Evolutionary conservation across 2,113 vertebrate genomes (phyloP).

Genomic region (Anas platyrhynchos): DNA sequence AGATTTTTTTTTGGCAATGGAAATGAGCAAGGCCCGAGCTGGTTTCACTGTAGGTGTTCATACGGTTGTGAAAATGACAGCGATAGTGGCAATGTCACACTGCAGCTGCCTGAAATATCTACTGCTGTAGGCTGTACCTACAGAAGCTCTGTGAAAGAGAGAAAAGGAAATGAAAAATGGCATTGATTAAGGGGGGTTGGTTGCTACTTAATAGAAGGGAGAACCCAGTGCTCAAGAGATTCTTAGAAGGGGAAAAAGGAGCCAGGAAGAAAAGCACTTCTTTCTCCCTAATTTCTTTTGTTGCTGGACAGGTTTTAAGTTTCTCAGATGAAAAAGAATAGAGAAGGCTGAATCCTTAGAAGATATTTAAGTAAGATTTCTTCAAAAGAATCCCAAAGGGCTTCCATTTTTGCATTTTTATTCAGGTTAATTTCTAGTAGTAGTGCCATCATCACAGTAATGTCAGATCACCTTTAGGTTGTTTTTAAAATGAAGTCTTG

Average conservation of each 20-base stretch:
- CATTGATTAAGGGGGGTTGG: neutral
- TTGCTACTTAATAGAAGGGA: neutral
- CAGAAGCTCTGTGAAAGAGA: neutral
- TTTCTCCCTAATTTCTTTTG: neutral
- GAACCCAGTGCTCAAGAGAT: neutral
- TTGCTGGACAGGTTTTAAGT: neutral
- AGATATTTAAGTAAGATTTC: neutral
- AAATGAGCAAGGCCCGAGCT: neutral
- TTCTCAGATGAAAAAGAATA: neutral
- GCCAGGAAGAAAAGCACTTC: neutral
- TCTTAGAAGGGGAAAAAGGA: neutral
- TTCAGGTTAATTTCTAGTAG: neutral
- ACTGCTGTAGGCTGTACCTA: neutral
- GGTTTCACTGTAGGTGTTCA: neutral
- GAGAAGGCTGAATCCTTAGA: neutral
- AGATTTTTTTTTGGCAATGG: neutral
- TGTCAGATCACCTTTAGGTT: neutral
- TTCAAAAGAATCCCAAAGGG: neutral
- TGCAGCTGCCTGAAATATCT: neutral
- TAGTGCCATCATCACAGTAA: neutral
- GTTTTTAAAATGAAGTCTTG: neutral
- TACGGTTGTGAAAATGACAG: neutral
- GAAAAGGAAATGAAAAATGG: neutral
- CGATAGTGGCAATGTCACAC: neutral
- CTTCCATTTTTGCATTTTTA: neutral